Evolutionary conservation across 2,113 vertebrate genomes (phyloP), one percentile per base, ranked within the genome.

Genomic region (Chaetodon auriga): DNA sequence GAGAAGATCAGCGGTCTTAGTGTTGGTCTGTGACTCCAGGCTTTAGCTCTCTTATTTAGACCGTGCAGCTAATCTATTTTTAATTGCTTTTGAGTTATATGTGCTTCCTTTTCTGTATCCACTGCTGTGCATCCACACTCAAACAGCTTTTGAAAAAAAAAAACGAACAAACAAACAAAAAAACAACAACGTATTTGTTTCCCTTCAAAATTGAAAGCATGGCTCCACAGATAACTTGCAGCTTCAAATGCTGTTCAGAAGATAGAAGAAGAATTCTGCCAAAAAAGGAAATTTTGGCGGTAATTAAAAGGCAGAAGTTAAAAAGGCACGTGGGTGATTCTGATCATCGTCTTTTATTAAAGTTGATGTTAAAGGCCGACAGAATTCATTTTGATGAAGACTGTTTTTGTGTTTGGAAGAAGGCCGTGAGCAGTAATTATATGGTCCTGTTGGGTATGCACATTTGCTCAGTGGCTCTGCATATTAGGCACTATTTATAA

Each of bases 401-500:
- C n/a, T 19, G n/a, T 30, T n/a, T 21, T 64, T 73, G 51, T 35
- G 7, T 30, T 53, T 80, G 21, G 23, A 58, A 18, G 19, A 35
- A 12, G 25, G 9, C 58, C 30, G 15, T 43, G 60, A 77, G 55
- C 3, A 3, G 41, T 80, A 43, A 45, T 69, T 46, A 63, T 45
- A n/a, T 46, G 36, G 23, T 55, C 46, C 43, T 66, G 36, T 72
- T 78, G 64, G 16, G 49, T 75, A 43, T 49, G 38, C 45, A 65
- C 68, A 62, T 76, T 76, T 49, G 8, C 60, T 77, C 64, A 65
- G 55, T 71, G 15, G 80, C 16, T 80, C 53, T 83, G 71, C 76
- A 79, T 76, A 81, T 69, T 65, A 81, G 53, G 76, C 30, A 14
- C 35, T 73, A 64, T 82, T 83, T 43, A 75, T 86, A 21, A 25